These are phyloP conservation scores for Acipenser ruthenus DNA, from an alignment of 2,797 vertebrate genomes.

Conservation along the genomic window DNA sequence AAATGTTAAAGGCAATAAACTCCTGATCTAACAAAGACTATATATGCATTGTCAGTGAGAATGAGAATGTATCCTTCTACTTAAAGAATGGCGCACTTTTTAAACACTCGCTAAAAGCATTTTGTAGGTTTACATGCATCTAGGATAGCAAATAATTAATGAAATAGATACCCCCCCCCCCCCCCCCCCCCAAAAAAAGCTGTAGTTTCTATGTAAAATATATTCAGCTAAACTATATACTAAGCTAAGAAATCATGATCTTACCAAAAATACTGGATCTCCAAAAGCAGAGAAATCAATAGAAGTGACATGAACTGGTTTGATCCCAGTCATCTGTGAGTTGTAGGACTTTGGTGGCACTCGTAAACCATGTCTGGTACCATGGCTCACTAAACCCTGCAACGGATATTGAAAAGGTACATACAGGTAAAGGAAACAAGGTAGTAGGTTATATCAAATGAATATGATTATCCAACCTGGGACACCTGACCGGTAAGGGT, in stretches of 20 bases:
- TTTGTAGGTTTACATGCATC: too few relatives aligned
- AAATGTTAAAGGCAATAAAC: neutral
- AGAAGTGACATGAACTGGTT: constrained; percentile 61
- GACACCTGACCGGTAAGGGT: too few relatives aligned
- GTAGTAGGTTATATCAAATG: too few relatives aligned
- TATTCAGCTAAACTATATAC: too few relatives aligned
- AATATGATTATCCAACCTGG: too few relatives aligned
- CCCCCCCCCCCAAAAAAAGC: too few relatives aligned
- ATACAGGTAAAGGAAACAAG: too few relatives aligned
- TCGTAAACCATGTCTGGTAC: constrained; percentile 71
- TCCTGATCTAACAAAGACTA: neutral
- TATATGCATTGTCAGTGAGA: neutral
- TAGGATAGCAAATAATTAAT: too few relatives aligned
- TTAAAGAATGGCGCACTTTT: too few relatives aligned
- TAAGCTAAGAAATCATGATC: constrained; percentile 14
- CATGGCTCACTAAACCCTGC: constrained; percentile 77
- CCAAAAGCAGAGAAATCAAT: constrained; percentile 81
- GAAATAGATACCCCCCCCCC: too few relatives aligned
- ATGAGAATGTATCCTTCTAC: neutral
- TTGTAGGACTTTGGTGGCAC: constrained; percentile 70
- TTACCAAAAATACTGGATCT: constrained; percentile 80
- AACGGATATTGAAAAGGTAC: constrained; percentile 14
- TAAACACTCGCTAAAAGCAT: too few relatives aligned
- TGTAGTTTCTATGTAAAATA: too few relatives aligned
- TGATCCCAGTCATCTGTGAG: constrained; percentile 47